Evolutionary conservation across 2,888 invertebrate genomes (phyloP), one percentile per base, ranked within the genome.

Genomic region (Drosophila infuscata): DNA sequence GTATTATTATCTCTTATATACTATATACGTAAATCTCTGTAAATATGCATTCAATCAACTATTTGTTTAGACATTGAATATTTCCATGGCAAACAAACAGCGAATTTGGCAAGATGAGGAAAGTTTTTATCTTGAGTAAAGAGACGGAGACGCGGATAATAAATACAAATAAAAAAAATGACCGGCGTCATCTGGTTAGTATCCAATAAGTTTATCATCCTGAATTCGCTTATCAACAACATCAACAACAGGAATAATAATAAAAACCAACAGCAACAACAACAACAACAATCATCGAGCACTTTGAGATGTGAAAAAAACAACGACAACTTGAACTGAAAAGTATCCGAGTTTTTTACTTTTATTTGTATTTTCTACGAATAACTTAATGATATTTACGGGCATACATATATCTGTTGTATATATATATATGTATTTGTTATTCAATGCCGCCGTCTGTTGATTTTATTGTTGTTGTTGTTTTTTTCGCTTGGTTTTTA

Each of bases 401-500:
- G 11, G 6, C 20, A 58, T 2, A 7, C 7, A 46, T 15, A 25
- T 46, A 15, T 46, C 2, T 8, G 7, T 7, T 3, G 7, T 3
- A 15, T n/a, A 11, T 8, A 25, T 73, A 62, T 63, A 41, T 80
- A 49, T 70, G 51, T 63, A 58, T 71, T 73, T 79, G 76, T 79
- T 74, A 72, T 79, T 81, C 64, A 61, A 70, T 69, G 66, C 51
- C 61, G 38, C 9, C 12, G 64, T 67, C 41, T 62, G 61, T 30
- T 32, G 9, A 15, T 15, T 41, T 43, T 57, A n/a, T 74, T 78
- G 57, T 61, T 64, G 57, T 52, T 62, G 15, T 33, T 65, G 51
- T 63, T 66, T 32, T 61, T 64, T 49, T 54, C 65, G 30, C 32
- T 58, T 12, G 38, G 54, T 76, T 85, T 71, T 71, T 83, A 86